These are phyloP conservation scores for Cetonia aurata DNA, from an alignment of 2,888 invertebrate species.

Conservation along the genomic window DNA sequence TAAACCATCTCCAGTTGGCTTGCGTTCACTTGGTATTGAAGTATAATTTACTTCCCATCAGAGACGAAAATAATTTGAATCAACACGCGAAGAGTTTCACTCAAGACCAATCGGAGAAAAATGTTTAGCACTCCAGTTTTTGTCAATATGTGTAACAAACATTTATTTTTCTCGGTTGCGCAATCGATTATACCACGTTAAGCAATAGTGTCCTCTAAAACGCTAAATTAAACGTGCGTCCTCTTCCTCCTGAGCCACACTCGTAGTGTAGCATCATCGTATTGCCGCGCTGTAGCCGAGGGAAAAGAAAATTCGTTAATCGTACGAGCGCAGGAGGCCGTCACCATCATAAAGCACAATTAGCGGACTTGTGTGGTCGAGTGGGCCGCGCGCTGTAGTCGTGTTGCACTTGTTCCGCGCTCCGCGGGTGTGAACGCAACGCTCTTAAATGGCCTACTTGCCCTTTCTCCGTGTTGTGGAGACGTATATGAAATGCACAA, in stretches of 20 bases:
- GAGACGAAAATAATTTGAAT: no score
- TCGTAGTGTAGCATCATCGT: constrained; percentile 34
- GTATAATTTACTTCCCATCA: no score
- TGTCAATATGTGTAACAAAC: no score
- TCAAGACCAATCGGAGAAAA: no score
- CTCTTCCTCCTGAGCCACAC: constrained; percentile 38
- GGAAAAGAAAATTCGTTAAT: constrained; percentile 56
- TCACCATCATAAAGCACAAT: constrained; percentile 58
- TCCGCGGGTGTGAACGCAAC: constrained; percentile 53
- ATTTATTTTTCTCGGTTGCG: no score
- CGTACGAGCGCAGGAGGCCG: constrained; percentile 46
- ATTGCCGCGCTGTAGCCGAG: constrained; percentile 39
- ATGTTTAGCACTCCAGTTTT: no score
- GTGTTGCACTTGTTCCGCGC: constrained; percentile 57
- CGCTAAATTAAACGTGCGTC: constrained; percentile 5
- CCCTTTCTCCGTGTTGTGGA: neutral
- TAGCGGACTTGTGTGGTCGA: constrained; percentile 56
- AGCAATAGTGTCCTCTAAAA: neutral
- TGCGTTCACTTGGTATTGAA: no score
- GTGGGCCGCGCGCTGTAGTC: constrained; percentile 49
- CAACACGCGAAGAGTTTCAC: no score
- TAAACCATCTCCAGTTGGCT: no score
- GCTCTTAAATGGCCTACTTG: constrained; percentile 49
- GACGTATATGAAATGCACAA: constrained; percentile 22
- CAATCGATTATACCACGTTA: no score